phyloP scores from a whole-genome alignment of 2,888 invertebrate species.

The Imbricaverruca yamaguchii region DNA sequence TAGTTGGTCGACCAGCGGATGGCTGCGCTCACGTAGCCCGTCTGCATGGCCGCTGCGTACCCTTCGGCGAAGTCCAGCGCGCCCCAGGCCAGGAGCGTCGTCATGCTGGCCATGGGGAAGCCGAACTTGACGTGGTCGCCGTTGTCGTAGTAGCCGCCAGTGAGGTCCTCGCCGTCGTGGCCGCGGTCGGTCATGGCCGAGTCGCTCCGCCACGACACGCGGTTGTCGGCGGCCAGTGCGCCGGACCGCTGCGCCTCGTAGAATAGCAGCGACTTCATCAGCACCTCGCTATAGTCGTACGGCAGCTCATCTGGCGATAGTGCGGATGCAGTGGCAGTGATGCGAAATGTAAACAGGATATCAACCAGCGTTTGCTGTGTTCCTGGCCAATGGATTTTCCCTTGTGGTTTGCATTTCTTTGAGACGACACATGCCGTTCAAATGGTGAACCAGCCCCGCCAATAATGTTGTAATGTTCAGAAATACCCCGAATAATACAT shows the following conservation, averaged over 20 bases:
- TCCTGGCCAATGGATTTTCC: no score
- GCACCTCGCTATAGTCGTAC: constrained; percentile 33
- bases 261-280: constrained; percentile 33
- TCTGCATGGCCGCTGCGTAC: constrained; percentile 34
- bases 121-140: constrained; percentile 31
- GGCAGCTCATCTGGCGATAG: neutral
- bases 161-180: constrained; percentile 48
- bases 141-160: constrained; percentile 32
- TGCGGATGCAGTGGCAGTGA: neutral
- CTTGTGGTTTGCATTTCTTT: no score
- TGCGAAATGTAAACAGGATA: no score
- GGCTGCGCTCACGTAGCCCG: constrained; percentile 24
- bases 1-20: constrained; percentile 32
- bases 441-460: no score
- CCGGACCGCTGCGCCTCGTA: constrained; percentile 36
- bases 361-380: no score
- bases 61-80: constrained; percentile 30
- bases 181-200: constrained; percentile 50
- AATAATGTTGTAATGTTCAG: no score
- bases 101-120: constrained; percentile 30
- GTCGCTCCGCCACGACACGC: constrained; percentile 50
- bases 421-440: no score
- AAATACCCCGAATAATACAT: no score
- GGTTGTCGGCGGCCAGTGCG: constrained; percentile 44
- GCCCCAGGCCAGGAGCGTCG: constrained; percentile 26